Evolutionary conservation across 2,888 invertebrate species (phyloP).

Genomic region (Idaea dimidiata): DNA sequence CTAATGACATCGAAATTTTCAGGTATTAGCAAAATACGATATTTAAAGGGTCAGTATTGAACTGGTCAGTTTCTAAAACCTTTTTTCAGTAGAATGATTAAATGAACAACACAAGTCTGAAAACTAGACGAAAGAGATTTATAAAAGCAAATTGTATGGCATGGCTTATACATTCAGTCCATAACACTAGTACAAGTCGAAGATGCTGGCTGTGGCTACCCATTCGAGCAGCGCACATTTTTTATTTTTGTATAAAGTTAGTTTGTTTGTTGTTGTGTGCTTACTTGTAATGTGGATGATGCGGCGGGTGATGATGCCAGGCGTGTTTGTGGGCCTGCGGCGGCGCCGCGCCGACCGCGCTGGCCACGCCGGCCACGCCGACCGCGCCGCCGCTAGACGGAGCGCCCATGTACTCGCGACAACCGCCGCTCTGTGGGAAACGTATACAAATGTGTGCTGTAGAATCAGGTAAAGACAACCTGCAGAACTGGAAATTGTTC

Average conservation of each 20-base stretch:
- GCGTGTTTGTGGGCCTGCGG: slow-evolving; percentile 60
- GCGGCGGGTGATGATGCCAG: slow-evolving; percentile 67
- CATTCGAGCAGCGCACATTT: too few relatives aligned
- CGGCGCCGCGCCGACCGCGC: slow-evolving; percentile 54
- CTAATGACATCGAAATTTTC: too few relatives aligned
- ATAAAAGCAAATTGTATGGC: too few relatives aligned
- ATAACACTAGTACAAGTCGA: too few relatives aligned
- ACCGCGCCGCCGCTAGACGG: slow-evolving; percentile 28
- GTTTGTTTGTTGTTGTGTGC: slow-evolving; percentile 26
- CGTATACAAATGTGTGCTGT: neutral
- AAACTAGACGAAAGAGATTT: too few relatives aligned
- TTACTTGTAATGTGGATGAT: slow-evolving; percentile 70
- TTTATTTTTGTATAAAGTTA: too few relatives aligned
- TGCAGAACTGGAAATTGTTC: neutral
- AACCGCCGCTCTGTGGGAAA: slow-evolving; percentile 61
- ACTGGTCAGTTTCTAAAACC: too few relatives aligned
- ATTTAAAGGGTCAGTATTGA: too few relatives aligned
- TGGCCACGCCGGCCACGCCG: slow-evolving; percentile 64
- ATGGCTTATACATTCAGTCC: too few relatives aligned
- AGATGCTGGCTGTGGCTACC: too few relatives aligned
- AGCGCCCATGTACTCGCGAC: slow-evolving; percentile 58
- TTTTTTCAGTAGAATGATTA: neutral
- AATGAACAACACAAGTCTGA: too few relatives aligned
- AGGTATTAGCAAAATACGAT: too few relatives aligned
- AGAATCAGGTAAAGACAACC: neutral